Evolutionary conservation across 2,797 vertebrate species (phyloP), one percentile per base, ranked within the genome.

Genomic region (Peromyscus melanophrys): DNA sequence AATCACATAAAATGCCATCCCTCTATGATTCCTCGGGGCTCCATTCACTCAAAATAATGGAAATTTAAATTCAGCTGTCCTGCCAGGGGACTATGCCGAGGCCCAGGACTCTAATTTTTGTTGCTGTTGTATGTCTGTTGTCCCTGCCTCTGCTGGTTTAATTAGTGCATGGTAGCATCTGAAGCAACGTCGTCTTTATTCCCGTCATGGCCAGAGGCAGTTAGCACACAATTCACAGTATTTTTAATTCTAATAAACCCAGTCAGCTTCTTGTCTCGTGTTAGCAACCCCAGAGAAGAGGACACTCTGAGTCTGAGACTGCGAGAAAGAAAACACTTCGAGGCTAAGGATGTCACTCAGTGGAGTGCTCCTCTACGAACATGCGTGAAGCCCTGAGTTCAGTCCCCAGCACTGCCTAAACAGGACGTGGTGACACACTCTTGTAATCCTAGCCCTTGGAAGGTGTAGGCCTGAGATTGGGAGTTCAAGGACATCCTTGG

Each of bases 231-330:
- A 89, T 82, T 83, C 76, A 92, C 78, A 92, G 61, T 94, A 94
- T 95, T 96, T 96, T 96, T 93, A 91, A 96, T 94, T 95, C 86
- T 81, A 89, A 81, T 95, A 78, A 96, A 95, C 75, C 37, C n/a
- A 69, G 63, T 40, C 46, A 14, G 61, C 34, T 57, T 77, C 52
- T 43, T 73, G 52, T 52, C 61, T 81, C 67, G 40, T 61, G 80
- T 59, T 29, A 84, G 82, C 82, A 81, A 55, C 67, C 80, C 75
- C 2, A 71, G 46, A 88, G 46, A 71, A 43, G 75, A 76, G 61
- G n/a, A 57, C 37, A 27, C 23, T 55, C 37, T 31, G 23, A 0
- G 1, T 91, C n/a, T 57, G 46, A 82, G 90, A 75, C 52, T 34
- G n/a, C 27, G 37, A 17, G 67, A 1, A 4, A 90, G 77, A 52